Percentiles rank a stretch among this genome's conserved stretches.
Evolutionary conservation across 2,113 vertebrate species (phyloP).

Genomic region (Felis catus): DNA sequence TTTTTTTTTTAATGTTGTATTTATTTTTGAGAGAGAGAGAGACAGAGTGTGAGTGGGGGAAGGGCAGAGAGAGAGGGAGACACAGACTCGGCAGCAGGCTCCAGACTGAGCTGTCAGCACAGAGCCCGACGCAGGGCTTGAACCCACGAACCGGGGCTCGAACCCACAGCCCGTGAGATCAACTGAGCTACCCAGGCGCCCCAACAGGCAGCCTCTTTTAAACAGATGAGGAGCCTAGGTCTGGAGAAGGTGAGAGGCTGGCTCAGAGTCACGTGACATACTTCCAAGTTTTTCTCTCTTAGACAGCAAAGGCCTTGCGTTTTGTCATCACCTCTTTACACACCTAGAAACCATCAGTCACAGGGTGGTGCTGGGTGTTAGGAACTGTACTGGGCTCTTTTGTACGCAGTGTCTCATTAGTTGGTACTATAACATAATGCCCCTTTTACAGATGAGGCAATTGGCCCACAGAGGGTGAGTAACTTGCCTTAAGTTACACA

Average conservation of each 20-base stretch:
- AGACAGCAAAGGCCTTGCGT: neutral
- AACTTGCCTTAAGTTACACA: neutral
- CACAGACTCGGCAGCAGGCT: too few relatives aligned
- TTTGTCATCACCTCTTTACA: fast-evolving
- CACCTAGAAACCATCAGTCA: fast-evolving
- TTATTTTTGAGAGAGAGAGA: too few relatives aligned
- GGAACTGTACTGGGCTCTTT: neutral
- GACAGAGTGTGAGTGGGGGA: too few relatives aligned
- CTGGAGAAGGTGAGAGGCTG: fast-evolving
- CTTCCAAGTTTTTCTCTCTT: neutral
- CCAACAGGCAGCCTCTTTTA: neutral
- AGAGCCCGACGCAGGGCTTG: too few relatives aligned
- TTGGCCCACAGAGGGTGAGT: neutral
- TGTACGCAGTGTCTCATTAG: fast-evolving
- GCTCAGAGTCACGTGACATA: neutral
- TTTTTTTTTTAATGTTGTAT: neutral
- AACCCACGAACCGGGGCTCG: too few relatives aligned
- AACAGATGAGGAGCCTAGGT: neutral
- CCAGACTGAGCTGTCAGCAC: too few relatives aligned
- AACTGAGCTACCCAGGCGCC: too few relatives aligned
- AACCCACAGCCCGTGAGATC: too few relatives aligned
- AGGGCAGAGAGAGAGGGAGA: too few relatives aligned
- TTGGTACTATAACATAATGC: neutral
- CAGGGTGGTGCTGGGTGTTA: fast-evolving
- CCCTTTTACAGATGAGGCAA: neutral